Evolutionary conservation across 2,888 invertebrate species (phyloP), one percentile per base, ranked within the genome.

Genomic region (Leucophora obtusa): DNA sequence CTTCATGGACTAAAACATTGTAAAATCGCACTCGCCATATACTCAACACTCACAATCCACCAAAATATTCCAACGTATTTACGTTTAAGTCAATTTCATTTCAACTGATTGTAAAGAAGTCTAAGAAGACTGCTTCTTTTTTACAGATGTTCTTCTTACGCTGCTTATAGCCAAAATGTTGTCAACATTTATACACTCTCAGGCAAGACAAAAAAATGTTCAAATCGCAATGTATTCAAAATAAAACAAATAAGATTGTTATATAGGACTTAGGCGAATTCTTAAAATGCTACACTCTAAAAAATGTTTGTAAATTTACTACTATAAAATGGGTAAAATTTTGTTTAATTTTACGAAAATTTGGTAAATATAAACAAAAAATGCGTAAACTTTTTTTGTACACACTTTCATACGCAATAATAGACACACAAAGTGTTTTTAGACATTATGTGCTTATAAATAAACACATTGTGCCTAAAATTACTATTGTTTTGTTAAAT

Each of bases 21-120:
- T 28, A 28, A 14, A 18, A 73, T n/a, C 10, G 56, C 77, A 33
- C 59, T 65, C 11, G 9, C 7, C 53, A 51, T 38, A 35, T 1
- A 53, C 18, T 66, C 54, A 17, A 78, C 8, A 24, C 38, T 79
- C 38, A 33, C 33, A 54, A 43, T 5, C 51, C 28, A 65, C 33
- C 24, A 47, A 76, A 58, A 68, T 54, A 33, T 65, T 69, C n/a
- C 63, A 73, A 54, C 59, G 50, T 60, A 47, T 47, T 8, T 17
- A 56, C 18, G 56, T 70, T 73, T 60, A 77, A 73, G 72, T 81
- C 76, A 77, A 62, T 66, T 77, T 73, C 60, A 77, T 70, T 81
- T 73, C 65, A 73, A 62, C 43, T 70, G 65, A 76, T 73, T 59
- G 65, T 51, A 54, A 66, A 60, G 15, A 70, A 60, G 15, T 59